phyloP scores from a whole-genome alignment of 2,888 invertebrate genomes.

The Venusia cambrica region DNA sequence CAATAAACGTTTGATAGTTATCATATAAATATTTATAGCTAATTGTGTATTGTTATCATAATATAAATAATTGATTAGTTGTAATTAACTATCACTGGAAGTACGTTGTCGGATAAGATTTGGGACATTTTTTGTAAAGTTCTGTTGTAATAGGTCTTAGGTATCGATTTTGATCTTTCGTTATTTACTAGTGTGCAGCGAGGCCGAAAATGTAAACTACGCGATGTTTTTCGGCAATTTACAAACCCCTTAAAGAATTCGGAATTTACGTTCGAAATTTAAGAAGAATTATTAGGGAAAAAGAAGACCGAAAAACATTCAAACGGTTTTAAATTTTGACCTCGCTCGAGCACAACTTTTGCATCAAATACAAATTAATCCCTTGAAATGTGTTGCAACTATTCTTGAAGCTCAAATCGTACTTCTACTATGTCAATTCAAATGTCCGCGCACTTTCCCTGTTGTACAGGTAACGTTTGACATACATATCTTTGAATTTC shows the following conservation, averaged over 20 bases:
- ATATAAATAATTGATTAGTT: slow-evolving; percentile 80
- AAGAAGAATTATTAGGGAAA: too few species aligned
- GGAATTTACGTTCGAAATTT: too few species aligned
- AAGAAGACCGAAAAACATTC: too few species aligned
- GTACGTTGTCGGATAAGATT: slow-evolving; percentile 59
- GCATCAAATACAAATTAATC: slow-evolving; percentile 42
- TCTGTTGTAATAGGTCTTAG: slow-evolving; percentile 60
- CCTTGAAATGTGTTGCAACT: slow-evolving; percentile 52
- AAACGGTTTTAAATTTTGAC: slow-evolving; percentile 23
- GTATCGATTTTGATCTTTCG: slow-evolving; percentile 46
- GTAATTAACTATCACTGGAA: slow-evolving; percentile 76
- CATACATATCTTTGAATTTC: slow-evolving; percentile 76
- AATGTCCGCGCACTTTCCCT: slow-evolving; percentile 56
- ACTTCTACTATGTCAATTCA: slow-evolving; percentile 72
- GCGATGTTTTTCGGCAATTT: too few species aligned
- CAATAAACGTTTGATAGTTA: slow-evolving; percentile 79
- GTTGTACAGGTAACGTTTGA: slow-evolving; percentile 60
- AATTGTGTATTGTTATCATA: slow-evolving; percentile 81
- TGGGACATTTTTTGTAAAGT: slow-evolving; percentile 60
- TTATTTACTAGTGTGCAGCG: slow-evolving; percentile 27
- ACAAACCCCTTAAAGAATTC: too few species aligned
- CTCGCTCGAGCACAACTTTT: slow-evolving; percentile 26
- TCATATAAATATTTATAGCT: slow-evolving; percentile 81
- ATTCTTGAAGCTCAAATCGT: slow-evolving; percentile 59
- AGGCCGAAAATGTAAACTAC: slow-evolving; percentile 11